Percentiles rank a stretch among this genome's conserved stretches.
Evolutionary conservation across 2,888 invertebrate species (phyloP).

Genomic region (Diadegma fenestrale): DNA sequence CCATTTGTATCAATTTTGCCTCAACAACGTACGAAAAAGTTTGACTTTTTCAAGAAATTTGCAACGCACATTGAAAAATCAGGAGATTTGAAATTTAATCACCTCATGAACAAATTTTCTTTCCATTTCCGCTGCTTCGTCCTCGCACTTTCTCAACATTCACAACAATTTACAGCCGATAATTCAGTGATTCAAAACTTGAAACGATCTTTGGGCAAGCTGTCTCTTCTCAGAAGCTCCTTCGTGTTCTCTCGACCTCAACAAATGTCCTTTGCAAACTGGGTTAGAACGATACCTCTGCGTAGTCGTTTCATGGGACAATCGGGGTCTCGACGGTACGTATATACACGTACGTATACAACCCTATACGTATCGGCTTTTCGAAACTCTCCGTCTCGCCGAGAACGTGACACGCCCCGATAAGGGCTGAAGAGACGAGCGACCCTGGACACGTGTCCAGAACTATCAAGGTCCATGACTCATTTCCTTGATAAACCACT

Average conservation of each 20-base stretch:
- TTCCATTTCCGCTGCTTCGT: neutral
- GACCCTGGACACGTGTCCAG: slow-evolving; percentile 58
- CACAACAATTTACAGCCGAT: slow-evolving; percentile 11
- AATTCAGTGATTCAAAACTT: slow-evolving; percentile 48
- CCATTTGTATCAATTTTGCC: neutral
- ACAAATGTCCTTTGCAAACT: slow-evolving; percentile 53
- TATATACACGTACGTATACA: slow-evolving; percentile 13
- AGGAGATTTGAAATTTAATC: neutral
- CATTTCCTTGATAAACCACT: slow-evolving; percentile 52
- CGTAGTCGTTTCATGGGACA: slow-evolving; percentile 48
- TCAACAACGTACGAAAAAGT: neutral
- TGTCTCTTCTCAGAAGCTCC: slow-evolving; percentile 4
- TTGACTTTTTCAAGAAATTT: neutral
- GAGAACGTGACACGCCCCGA: slow-evolving; percentile 59
- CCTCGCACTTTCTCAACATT: neutral
- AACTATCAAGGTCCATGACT: slow-evolving; percentile 38
- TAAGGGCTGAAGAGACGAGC: slow-evolving; percentile 42
- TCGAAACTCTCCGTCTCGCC: slow-evolving; percentile 45
- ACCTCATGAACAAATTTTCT: neutral
- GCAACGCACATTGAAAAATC: neutral
- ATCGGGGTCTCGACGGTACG: slow-evolving; percentile 23
- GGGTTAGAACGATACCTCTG: slow-evolving; percentile 50
- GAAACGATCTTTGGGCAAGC: slow-evolving; percentile 28
- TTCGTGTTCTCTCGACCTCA: slow-evolving; percentile 40
- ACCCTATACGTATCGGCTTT: slow-evolving; percentile 33